Conservation (phyloP, 2,888 invertebrate species). For the Leucozona laternaria region DNA sequence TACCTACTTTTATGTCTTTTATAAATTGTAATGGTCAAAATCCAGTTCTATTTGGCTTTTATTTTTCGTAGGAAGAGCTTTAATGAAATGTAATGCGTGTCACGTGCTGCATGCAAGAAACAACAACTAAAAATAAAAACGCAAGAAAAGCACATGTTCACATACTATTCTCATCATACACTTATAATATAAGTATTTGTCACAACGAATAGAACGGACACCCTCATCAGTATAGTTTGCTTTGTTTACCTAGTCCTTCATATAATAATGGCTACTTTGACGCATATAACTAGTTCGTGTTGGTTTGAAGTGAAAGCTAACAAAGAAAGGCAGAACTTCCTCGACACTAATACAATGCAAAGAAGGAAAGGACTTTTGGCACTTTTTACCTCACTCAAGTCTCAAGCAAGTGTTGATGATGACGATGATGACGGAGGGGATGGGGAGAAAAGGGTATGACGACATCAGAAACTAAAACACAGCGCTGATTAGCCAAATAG, state of each 20-base stretch:
- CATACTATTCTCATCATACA: constrained; percentile 20
- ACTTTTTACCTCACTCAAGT: constrained; percentile 36
- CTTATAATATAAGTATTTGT: not conserved
- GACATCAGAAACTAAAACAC: constrained; percentile 30
- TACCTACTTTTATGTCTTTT: constrained; percentile 9
- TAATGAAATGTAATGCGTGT: constrained; percentile 75
- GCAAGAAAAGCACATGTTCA: constrained; percentile 19
- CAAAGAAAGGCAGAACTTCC: constrained; percentile 43
- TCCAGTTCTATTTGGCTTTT: not conserved
- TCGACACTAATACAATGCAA: constrained; percentile 58
- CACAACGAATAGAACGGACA: constrained; percentile 38
- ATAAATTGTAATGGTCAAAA: constrained; percentile 25
- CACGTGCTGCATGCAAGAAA: constrained; percentile 68
- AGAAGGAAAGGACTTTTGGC: constrained; percentile 54
- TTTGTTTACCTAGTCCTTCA: constrained; percentile 61
- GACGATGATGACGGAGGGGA: not conserved
- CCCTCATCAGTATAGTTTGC: constrained; percentile 3
- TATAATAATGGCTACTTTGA: constrained; percentile 55
- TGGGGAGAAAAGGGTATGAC: not conserved
- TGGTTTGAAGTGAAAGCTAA: constrained; percentile 33
- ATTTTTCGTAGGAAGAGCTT: constrained; percentile 4
- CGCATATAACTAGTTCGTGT: constrained; percentile 37
- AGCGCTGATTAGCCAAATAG: constrained; percentile 54
- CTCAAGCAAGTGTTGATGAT: constrained; percentile 45
- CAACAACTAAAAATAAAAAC: constrained; percentile 42